phyloP scores from a whole-genome alignment of 2,888 invertebrate species.

The Uloborus plumipes region DNA sequence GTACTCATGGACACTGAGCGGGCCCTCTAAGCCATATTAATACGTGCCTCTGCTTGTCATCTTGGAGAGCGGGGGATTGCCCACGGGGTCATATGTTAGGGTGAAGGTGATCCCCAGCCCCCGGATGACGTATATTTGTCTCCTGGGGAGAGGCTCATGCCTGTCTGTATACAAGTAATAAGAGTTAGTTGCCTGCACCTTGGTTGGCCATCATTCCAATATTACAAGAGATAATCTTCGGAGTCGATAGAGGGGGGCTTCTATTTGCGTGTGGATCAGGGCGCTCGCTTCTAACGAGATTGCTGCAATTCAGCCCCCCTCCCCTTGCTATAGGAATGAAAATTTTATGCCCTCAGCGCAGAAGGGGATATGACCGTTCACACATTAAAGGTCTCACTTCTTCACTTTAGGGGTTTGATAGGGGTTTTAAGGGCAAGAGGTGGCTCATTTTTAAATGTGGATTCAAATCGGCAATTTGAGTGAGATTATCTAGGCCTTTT shows the following conservation, averaged over 20 bases:
- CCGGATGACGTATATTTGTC: conserved; percentile 63
- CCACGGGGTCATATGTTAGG: conserved; percentile 64
- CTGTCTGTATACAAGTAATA: conserved; percentile 63
- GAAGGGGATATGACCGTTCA: too few species aligned
- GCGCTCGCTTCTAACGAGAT: conserved; percentile 30
- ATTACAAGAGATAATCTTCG: conserved; percentile 61
- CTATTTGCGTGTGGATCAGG: conserved; percentile 43
- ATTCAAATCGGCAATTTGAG: too few species aligned
- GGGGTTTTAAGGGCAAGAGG: too few species aligned
- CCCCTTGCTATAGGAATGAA: conserved; percentile 13
- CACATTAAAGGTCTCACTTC: too few species aligned
- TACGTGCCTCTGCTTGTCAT: conserved; percentile 64
- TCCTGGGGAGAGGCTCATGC: conserved; percentile 57
- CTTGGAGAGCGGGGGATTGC: conserved; percentile 48
- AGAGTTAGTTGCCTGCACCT: conserved; percentile 48
- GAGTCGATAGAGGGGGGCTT: conserved; percentile 42
- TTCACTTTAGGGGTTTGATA: too few species aligned
- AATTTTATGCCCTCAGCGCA: conserved; percentile 38
- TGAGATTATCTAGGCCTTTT: too few species aligned
- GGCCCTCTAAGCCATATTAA: conserved; percentile 61
- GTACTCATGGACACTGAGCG: conserved; percentile 53
- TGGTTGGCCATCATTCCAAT: conserved; percentile 59
- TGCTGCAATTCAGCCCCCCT: conserved; percentile 13
- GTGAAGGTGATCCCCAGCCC: conserved; percentile 54
- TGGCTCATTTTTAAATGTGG: too few species aligned